A percentile compares a stretch with the other conserved stretches of the same genome.
These are phyloP conservation scores for Pipistrellus pygmaeus DNA, from an alignment of 2,797 vertebrate species.

Conservation along the genomic window DNA sequence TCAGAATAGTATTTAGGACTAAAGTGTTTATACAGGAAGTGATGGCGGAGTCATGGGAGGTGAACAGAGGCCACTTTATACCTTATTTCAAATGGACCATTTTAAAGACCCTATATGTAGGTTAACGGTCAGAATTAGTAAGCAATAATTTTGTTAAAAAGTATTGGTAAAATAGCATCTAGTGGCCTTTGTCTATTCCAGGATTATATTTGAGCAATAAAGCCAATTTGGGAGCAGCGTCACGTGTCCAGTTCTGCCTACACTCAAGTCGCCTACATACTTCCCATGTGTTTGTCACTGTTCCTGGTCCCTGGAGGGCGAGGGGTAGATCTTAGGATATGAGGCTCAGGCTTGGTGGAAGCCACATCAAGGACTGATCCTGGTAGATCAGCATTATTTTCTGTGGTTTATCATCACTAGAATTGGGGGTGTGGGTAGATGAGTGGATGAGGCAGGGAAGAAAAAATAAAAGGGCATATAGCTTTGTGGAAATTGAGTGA, in stretches of 20 bases:
- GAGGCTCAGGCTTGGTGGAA: slow-evolving; percentile 26
- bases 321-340: background rate
- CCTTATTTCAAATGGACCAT: slow-evolving; percentile 25
- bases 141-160: slow-evolving; percentile 2
- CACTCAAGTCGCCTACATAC: background rate
- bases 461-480: slow-evolving; percentile 37
- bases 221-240: background rate
- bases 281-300: slow-evolving; percentile 44
- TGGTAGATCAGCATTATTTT: slow-evolving; percentile 59
- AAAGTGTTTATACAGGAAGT: slow-evolving; percentile 62
- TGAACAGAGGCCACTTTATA: slow-evolving; percentile 30
- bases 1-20: slow-evolving; percentile 67
- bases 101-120: background rate
- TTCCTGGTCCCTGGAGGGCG: slow-evolving; percentile 4
- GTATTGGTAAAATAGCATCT: slow-evolving; percentile 16
- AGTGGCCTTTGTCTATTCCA: slow-evolving; percentile 38
- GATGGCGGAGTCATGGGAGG: slow-evolving; percentile 44
- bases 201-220: slow-evolving; percentile 43
- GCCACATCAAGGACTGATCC: slow-evolving; percentile 14
- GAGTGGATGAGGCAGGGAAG: background rate
- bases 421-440: background rate
- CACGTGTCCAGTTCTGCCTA: background rate
- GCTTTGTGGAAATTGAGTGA: slow-evolving; percentile 58
- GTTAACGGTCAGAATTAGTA: slow-evolving; percentile 38
- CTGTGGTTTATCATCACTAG: slow-evolving; percentile 20